phyloP scores from a whole-genome alignment of 2,797 vertebrate species.

The Masticophis lateralis region DNA sequence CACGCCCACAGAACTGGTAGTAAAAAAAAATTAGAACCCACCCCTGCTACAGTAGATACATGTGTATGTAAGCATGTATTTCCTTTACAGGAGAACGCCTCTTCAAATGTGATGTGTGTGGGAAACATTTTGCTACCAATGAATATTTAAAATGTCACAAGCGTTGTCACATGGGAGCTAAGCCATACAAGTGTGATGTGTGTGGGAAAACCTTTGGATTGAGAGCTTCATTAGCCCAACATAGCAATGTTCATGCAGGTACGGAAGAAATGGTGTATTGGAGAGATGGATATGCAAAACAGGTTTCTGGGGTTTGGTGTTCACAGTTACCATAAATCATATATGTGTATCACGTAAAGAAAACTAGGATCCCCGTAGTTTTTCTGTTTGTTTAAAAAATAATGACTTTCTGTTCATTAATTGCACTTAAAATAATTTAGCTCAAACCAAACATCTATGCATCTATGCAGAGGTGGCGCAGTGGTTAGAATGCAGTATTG shows the following conservation, averaged over 20 bases:
- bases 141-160: conserved; percentile 70
- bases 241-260: conserved; percentile 69
- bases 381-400: background rate
- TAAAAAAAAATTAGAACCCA: no score
- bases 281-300: background rate
- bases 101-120: conserved; percentile 63
- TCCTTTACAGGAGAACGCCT: conserved; percentile 63
- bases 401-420: background rate
- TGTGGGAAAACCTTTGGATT: conserved; percentile 68
- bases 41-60: background rate
- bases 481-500: background rate
- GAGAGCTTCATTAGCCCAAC: conserved; percentile 66
- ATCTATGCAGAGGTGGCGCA: background rate
- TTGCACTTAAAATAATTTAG: background rate
- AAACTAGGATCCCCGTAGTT: background rate
- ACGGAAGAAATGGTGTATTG: background rate
- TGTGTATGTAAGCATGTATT: background rate
- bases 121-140: conserved; percentile 68
- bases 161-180: conserved; percentile 67
- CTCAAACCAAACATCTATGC: background rate
- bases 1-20: no score
- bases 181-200: conserved; percentile 57
- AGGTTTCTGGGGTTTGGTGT: background rate
- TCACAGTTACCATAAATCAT: background rate
- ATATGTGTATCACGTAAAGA: background rate